Evolutionary conservation across 1,140 invertebrate species (phyloP).

Genomic region (Hetaerina americana): DNA sequence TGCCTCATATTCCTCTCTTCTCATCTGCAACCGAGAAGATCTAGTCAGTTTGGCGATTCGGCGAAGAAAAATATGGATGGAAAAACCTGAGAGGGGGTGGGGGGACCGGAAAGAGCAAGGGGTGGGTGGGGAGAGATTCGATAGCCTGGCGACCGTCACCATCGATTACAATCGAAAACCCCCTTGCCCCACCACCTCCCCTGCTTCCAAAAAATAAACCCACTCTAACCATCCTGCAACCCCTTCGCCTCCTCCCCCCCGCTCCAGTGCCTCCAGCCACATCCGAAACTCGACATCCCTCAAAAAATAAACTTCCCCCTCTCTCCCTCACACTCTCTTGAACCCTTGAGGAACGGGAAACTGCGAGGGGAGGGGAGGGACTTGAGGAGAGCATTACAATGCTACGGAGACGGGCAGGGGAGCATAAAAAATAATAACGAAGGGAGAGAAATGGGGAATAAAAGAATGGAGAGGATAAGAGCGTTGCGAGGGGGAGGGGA

Average conservation of each 20-base stretch:
- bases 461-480: not conserved
- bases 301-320: not conserved
- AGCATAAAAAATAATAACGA: not conserved
- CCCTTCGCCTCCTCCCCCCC: no score
- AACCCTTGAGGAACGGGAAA: not conserved
- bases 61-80: no score
- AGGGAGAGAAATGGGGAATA: not conserved
- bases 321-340: not conserved
- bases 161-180: not conserved
- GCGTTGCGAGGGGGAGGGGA: not conserved
- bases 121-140: not conserved
- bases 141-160: not conserved
- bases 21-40: no score
- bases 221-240: no score
- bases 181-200: not conserved
- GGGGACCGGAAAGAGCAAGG: not conserved
- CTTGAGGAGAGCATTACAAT: not conserved
- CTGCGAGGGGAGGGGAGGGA: not conserved
- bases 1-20: no score
- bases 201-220: not conserved
- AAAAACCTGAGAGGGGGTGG: not conserved
- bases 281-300: not conserved
- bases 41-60: no score
- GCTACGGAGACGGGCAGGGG: not conserved
- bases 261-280: no score